Evolutionary conservation across 1,140 invertebrate genomes (phyloP), one percentile per base, ranked within the genome.

Genomic region (Drosophila arizonae): DNA sequence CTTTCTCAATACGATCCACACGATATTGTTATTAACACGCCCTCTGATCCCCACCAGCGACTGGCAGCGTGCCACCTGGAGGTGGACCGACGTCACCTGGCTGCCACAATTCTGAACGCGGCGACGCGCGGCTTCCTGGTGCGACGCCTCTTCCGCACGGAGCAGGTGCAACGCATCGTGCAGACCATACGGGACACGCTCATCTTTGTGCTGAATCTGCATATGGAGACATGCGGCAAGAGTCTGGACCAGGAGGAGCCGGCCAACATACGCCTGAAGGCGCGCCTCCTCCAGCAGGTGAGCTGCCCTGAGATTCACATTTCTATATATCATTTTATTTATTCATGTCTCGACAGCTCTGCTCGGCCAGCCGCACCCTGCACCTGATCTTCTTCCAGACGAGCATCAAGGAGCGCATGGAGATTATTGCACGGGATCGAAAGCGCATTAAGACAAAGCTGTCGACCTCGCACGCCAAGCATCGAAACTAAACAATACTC

Each of bases 111-210:
- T 54, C 95, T 98, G 62, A 95, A 95, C 71, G 96, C 97, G 24
- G 93, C 94, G 80, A 94, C 94, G n/a, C 95, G 94, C 86, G 97
- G 97, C 3, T 97, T 95, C 91, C 92, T 98, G 60, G 95, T 95
- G 33, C 94, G 97, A 46, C 94, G 96, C 69, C 92, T 98, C 43
- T 94, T 97, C 91, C 93, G 92, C 58, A 97, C 96, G 1, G 95
- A 96, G 84, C 95, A 95, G 78, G 95, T 97, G 3, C 95, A 96
- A 90, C 92, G 93, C 41, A 93, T 97, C 13, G 96, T 97, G 70
- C 95, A 96, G 92, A 97, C 95, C 21, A 97, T 97, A 72, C 93
- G 93, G 76, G 96, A 96, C 88, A 95, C 96, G 4, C 91, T 96
- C 50, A 92, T 95, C 21, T 96, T 95, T 90, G 95, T 96, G 70